Percentiles rank a stretch among this genome's conserved stretches.
These are phyloP conservation scores for Nyctereutes procyonoides DNA, from an alignment of 2,113 vertebrate species.

Conservation along the genomic window DNA sequence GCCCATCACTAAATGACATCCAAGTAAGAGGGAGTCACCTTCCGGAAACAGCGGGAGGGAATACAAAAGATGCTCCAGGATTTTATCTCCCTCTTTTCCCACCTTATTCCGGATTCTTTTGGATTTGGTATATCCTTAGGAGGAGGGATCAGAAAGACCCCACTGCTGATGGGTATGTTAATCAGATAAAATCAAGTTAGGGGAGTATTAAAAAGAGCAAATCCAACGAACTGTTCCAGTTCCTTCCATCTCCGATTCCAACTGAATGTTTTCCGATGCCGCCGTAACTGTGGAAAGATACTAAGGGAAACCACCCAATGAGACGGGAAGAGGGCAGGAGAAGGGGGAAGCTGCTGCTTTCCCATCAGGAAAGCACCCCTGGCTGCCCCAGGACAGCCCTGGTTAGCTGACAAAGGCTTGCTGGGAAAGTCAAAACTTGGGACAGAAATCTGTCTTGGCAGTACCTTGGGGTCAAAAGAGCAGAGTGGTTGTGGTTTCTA, in stretches of 20 bases:
- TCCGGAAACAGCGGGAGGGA: not conserved
- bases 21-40: not conserved
- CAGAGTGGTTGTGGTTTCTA: not conserved
- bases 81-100: not conserved
- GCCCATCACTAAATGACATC: not conserved
- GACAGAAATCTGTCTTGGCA: constrained; percentile 67
- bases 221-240: not conserved
- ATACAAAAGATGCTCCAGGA: not conserved
- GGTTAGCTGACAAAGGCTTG: constrained; percentile 1
- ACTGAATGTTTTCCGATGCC: not conserved
- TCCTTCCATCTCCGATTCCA: not conserved
- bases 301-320: not conserved
- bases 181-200: constrained; percentile 35
- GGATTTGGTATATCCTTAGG: not conserved
- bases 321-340: not conserved
- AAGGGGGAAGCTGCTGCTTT: not conserved
- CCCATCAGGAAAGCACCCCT: not conserved
- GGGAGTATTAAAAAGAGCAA: not conserved
- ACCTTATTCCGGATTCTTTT: not conserved
- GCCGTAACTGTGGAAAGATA: not conserved
- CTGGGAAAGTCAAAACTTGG: constrained; percentile 52
- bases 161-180: not conserved
- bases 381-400: constrained; percentile 9
- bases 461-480: constrained; percentile 71
- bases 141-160: not conserved